These are phyloP conservation scores for Amphiprion percula DNA, from an alignment of 2,113 vertebrate species.

Conservation along the genomic window DNA sequence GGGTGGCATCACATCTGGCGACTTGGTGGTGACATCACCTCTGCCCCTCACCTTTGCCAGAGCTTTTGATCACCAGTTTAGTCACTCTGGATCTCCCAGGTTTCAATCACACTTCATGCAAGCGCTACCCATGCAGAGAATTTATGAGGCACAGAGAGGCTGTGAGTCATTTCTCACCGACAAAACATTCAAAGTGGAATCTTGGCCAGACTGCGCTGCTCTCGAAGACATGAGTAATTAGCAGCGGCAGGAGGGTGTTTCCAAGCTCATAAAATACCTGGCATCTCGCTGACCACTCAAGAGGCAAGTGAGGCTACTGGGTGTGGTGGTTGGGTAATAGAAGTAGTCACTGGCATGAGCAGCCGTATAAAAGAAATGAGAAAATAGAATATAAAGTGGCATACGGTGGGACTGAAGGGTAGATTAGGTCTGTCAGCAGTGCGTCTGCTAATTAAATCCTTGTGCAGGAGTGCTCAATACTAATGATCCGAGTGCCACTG, in stretches of 20 bases:
- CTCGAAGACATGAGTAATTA: constrained; percentile 44
- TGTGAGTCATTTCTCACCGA: constrained; percentile 65
- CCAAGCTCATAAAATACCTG: constrained; percentile 42
- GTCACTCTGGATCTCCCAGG: constrained; percentile 42
- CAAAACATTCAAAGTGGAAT: constrained; percentile 16
- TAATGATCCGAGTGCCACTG: not conserved
- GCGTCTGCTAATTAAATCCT: constrained; percentile 51
- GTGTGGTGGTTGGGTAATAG: constrained; percentile 21
- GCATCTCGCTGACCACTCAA: constrained; percentile 37
- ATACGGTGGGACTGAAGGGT: constrained; percentile 16
- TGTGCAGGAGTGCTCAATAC: constrained; percentile 29
- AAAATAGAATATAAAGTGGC: constrained; percentile 23
- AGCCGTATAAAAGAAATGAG: constrained; percentile 23
- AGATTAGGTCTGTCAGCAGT: constrained; percentile 52
- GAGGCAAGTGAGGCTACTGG: constrained; percentile 10
- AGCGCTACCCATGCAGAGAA: constrained; percentile 47
- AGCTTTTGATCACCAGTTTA: constrained; percentile 53
- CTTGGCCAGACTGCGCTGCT: constrained; percentile 12
- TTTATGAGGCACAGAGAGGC: constrained; percentile 59
- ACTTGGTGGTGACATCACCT: constrained; percentile 26
- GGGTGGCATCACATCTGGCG: constrained; percentile 40
- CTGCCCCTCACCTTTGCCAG: constrained; percentile 15
- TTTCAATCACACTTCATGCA: constrained; percentile 43
- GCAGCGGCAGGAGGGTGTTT: constrained; percentile 20
- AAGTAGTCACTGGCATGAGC: constrained; percentile 3